Evolutionary conservation across 2,797 vertebrate species (phyloP), one percentile per base, ranked within the genome.

Genomic region (Chloroceryle amazona): DNA sequence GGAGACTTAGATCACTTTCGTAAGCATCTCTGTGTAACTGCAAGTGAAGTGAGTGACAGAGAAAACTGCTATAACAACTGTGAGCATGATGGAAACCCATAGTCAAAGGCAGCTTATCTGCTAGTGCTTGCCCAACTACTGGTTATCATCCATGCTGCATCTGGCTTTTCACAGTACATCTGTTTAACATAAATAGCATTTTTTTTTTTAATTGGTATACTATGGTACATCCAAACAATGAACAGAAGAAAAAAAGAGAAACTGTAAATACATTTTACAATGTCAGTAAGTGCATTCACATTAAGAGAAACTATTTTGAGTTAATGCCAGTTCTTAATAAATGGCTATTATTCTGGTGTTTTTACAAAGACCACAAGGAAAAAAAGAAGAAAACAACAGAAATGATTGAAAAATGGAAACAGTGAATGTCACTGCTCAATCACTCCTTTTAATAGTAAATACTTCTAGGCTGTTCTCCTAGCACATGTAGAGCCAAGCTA

Each of bases 271-370:
- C 86, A 94, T 92, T 90, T 95, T 85, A 84, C 79, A 81, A 75
- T 78, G 89, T 96, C 96, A 96, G 93, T 68, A 86, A 93, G 49
- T 96, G 93, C 73, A 80, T 93, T 91, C 66, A 62, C 92, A 92
- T 93, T 35, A 83, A 95, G 88, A 72, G 76, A 93, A 97, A 95
- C 68, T 62, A 92, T 95, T 96, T 84, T 92, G 96, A 97, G 85
- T 80, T 74, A 39, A 66, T 15, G 95, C 95, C 97, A 97, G 89
- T 71, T 75, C 75, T 86, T 96, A 89, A 90, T 96, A 95, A 96
- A 95, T 91, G 90, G 81, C 95, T 93, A 96, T 96, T 96, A 96
- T 97, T 81, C 8, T 96, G 82, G 61, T 88, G 81, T 61, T 93
- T 93, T 87, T 75, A 96, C 83, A 89, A 93, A 91, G 80, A 93